Conservation (phyloP, 1,140 invertebrate species). For the Spodoptera litura region DNA sequence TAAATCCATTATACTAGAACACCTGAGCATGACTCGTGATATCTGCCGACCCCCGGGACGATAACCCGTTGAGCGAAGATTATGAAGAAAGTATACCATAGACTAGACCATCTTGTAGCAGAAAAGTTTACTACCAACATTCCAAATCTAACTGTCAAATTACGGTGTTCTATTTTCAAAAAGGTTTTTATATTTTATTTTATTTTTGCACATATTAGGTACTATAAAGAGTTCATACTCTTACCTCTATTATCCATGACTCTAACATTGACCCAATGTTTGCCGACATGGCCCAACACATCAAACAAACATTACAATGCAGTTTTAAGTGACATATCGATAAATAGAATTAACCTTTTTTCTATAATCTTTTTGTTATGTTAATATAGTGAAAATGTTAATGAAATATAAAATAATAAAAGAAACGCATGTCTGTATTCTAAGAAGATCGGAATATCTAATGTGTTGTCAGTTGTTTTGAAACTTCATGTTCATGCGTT, state of each 20-base stretch:
- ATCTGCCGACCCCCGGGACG: slow-evolving; percentile 59
- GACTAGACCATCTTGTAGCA: not conserved
- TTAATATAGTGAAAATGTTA: slow-evolving; percentile 50
- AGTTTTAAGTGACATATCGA: slow-evolving; percentile 69
- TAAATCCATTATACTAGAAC: slow-evolving; percentile 51
- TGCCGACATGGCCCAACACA: not conserved
- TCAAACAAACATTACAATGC: slow-evolving; percentile 54
- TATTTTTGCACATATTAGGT: no score
- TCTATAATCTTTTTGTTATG: slow-evolving; percentile 56
- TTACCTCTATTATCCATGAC: no score
- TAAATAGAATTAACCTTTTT: slow-evolving; percentile 71
- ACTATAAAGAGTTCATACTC: no score
- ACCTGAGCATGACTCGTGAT: slow-evolving; percentile 64
- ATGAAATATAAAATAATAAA: slow-evolving; percentile 39
- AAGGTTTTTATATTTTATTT: no score
- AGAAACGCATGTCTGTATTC: slow-evolving; percentile 17
- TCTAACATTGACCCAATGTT: slow-evolving; percentile 1
- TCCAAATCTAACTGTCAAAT: no score
- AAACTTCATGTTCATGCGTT: slow-evolving; percentile 16
- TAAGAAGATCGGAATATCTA: slow-evolving; percentile 39
- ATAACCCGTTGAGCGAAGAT: not conserved
- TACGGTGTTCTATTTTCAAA: not conserved
- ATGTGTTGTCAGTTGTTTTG: slow-evolving; percentile 7
- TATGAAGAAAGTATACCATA: not conserved
- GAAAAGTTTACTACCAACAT: not conserved